Conservation (phyloP, 2,888 invertebrate genomes). For the Lampropteryx suffumata region DNA sequence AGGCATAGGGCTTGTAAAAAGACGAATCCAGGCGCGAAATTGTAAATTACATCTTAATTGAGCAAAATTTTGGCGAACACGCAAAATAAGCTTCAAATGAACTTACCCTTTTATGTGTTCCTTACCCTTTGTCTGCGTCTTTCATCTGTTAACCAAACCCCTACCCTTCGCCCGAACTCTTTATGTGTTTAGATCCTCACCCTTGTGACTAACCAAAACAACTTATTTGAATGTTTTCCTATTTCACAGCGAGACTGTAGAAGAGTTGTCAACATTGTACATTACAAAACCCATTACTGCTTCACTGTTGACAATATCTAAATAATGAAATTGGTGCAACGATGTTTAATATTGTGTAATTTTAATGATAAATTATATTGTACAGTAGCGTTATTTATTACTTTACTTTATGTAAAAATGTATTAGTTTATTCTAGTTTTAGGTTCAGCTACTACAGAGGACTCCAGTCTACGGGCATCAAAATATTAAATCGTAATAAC, state of each 20-base stretch:
- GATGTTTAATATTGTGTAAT: conserved; percentile 41
- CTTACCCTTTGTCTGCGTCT: conserved; percentile 91
- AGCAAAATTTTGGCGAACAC: conserved; percentile 81
- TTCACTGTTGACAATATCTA: conserved; percentile 61
- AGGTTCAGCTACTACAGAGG: conserved; percentile 14
- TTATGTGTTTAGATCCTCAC: conserved; percentile 82
- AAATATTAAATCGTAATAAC: not conserved
- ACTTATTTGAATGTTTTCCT: conserved; percentile 76
- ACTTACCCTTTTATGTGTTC: conserved; percentile 84
- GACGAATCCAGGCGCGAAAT: conserved; percentile 72
- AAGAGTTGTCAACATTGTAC: conserved; percentile 74
- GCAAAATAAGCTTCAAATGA: conserved; percentile 82
- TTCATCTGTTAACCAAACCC: conserved; percentile 87
- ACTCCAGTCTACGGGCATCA: conserved; percentile 7
- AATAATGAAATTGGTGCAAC: conserved; percentile 77
- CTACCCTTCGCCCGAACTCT: conserved; percentile 80
- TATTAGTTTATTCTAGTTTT: conserved; percentile 12
- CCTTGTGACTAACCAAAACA: conserved; percentile 79
- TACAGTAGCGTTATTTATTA: conserved; percentile 26
- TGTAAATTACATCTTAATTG: conserved; percentile 68
- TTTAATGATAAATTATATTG: conserved; percentile 7
- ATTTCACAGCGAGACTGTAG: conserved; percentile 72
- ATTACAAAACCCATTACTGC: conserved; percentile 75
- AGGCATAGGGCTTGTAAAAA: conserved; percentile 74
- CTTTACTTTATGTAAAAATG: conserved; percentile 1